Evolutionary conservation across 2,888 invertebrate species (phyloP), one percentile per base, ranked within the genome.

Genomic region (Drosophila macrothrix): DNA sequence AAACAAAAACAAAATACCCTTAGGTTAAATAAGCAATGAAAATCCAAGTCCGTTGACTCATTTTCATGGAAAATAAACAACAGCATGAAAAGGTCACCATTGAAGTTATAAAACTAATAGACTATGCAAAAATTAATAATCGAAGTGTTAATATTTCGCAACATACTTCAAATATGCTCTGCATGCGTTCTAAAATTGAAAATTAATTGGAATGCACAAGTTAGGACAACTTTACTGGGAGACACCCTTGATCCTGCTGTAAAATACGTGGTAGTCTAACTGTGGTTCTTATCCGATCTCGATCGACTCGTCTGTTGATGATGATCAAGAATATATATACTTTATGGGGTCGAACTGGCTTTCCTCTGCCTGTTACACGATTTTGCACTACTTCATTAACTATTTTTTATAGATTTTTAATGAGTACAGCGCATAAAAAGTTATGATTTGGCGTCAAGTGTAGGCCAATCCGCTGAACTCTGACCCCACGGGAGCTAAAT

Each of bases 401-500:
- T 14, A 16, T 16, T 28, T 9, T 16, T 22, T 16, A 4, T 28
- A 9, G 0, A 25, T 12, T 29, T 50, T 50, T 50, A 50, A 50
- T 28, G 50, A 19, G 50, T 28, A 19, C 3, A 50, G 10, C 28
- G 19, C 28, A 29, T 12, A n/a, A 29, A 58, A 41, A 41, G 22
- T 14, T 29, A 39, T 28, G 55, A 37, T 33, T 71, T 58, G 54
- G 52, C 4, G 49, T n/a, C 53, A 59, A 43, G 33, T 31, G 46
- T 5, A 10, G 4, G 43, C 31, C 60, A 77, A 52, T 50, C 49
- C 39, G 39, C 62, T 43, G 19, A 31, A 60, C 14, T n/a, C 12
- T 65, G 46, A 37, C 25, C 58, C 29, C 80, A 25, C 12, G 56
- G 53, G 76, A 54, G 31, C n/a, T 56, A 12, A 3, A n/a, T n/a